Evolutionary conservation across 2,888 invertebrate genomes (phyloP).

Genomic region (Emesis russula): DNA sequence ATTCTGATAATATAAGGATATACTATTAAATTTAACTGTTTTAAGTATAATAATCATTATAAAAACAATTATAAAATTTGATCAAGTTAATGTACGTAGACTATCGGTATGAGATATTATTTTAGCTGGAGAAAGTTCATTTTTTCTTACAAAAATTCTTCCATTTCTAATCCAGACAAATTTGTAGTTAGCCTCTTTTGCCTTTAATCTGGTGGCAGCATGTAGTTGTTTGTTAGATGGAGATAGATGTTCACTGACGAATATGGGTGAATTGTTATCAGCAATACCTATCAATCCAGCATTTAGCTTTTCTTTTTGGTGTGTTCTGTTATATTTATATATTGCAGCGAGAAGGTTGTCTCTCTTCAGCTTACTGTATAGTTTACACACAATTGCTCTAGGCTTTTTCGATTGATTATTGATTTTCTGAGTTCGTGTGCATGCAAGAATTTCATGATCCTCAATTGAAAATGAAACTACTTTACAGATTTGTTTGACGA

Average conservation of each 20-base stretch:
- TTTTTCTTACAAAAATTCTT: constrained; percentile 72
- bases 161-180: constrained; percentile 70
- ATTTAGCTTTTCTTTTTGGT: constrained; percentile 29
- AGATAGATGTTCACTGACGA: constrained; percentile 78
- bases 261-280: constrained; percentile 59
- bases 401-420: constrained; percentile 31
- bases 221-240: constrained; percentile 72
- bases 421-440: constrained; percentile 30
- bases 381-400: constrained; percentile 25
- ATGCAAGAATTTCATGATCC: constrained; percentile 10
- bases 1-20: constrained; percentile 11
- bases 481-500: constrained; percentile 28
- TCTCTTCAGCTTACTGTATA: background rate
- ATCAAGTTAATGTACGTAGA: too few relatives aligned
- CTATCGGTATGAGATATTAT: too few relatives aligned
- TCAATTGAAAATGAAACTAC: constrained; percentile 10
- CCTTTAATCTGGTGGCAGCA: constrained; percentile 64
- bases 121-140: constrained; percentile 19
- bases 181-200: constrained; percentile 70
- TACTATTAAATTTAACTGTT: constrained; percentile 4
- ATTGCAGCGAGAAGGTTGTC: constrained; percentile 40
- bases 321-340: constrained; percentile 31
- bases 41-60: constrained; percentile 30
- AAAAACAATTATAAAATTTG: background rate
- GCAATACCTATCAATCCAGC: constrained; percentile 14